Evolutionary conservation across 1,140 invertebrate genomes (phyloP).

Genomic region (Amphibalanus amphitrite): DNA sequence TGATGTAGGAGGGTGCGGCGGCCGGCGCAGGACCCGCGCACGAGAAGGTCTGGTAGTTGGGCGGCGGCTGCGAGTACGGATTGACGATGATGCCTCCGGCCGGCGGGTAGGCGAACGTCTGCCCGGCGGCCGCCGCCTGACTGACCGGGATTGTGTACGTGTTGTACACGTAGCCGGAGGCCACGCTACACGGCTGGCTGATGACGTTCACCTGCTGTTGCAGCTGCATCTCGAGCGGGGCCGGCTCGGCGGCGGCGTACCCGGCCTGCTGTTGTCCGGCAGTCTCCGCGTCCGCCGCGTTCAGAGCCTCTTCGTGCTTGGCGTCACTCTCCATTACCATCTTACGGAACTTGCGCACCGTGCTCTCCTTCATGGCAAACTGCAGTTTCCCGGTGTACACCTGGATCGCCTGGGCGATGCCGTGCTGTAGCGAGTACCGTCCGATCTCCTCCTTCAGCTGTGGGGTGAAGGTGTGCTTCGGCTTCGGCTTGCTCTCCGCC

Average conservation of each 20-base stretch:
- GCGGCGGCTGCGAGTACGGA: no score
- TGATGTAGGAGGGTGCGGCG: no score
- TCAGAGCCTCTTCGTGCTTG: background rate
- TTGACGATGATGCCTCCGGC: no score
- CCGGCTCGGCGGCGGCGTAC: slow-evolving; percentile 8
- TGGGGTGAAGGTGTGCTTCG: slow-evolving; percentile 17
- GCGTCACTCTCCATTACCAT: slow-evolving; percentile 17
- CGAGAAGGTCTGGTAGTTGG: no score
- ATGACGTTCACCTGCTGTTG: slow-evolving; percentile 12
- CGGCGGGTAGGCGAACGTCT: no score
- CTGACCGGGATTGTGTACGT: slow-evolving; percentile 6
- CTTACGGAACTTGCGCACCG: slow-evolving; percentile 24
- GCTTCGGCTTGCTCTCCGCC: slow-evolving; percentile 9
- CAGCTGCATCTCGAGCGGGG: slow-evolving; percentile 6
- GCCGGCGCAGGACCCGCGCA: no score
- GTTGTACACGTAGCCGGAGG: background rate
- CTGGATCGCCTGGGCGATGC: slow-evolving; percentile 21
- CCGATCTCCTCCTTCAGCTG: slow-evolving; percentile 25
- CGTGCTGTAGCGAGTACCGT: slow-evolving; percentile 21
- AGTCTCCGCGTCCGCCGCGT: background rate
- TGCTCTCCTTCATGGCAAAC: slow-evolving; percentile 22
- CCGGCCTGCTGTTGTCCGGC: slow-evolving; percentile 9
- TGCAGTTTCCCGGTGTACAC: slow-evolving; percentile 23
- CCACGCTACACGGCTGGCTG: slow-evolving; percentile 2
- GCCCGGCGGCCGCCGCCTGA: no score